Conservation (phyloP, 2,888 invertebrate species). For the Acronicta alni region DNA sequence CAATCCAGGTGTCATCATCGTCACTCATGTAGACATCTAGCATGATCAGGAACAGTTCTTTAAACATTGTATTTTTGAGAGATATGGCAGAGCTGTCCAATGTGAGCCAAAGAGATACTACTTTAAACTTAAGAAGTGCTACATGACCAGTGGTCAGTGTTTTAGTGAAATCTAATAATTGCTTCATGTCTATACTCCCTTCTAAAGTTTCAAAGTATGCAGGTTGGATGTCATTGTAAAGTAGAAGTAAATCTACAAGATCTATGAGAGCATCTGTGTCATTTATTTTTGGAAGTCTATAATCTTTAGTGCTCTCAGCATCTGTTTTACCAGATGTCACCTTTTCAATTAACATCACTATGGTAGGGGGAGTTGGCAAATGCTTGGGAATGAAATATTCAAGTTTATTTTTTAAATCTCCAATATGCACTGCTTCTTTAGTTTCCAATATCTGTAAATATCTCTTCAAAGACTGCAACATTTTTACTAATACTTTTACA, state of each 20-base stretch:
- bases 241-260: conserved; percentile 77
- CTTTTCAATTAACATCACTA: conserved; percentile 77
- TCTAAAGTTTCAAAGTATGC: conserved; percentile 83
- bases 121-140: conserved; percentile 81
- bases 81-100: conserved; percentile 86
- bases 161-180: conserved; percentile 76
- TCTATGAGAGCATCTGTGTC: conserved; percentile 74
- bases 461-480: conserved; percentile 86
- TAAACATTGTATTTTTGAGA: conserved; percentile 86
- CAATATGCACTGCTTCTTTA: conserved; percentile 66
- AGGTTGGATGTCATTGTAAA: conserved; percentile 82
- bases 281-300: conserved; percentile 72
- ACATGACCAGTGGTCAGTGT: conserved; percentile 67
- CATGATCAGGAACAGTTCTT: conserved; percentile 88
- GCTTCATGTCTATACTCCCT: conserved; percentile 81
- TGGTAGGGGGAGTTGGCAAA: conserved; percentile 73
- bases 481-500: conserved; percentile 86
- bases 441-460: conserved; percentile 87
- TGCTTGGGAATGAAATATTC: conserved; percentile 85
- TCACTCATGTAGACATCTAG: conserved; percentile 86
- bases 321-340: conserved; percentile 62
- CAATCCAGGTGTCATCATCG: conserved; percentile 77
- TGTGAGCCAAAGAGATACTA: conserved; percentile 82
- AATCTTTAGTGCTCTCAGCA: conserved; percentile 68
- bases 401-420: conserved; percentile 77